These are phyloP conservation scores for Parauchenoglanis punctatus DNA, from an alignment of 2,797 vertebrate genomes.

Conservation along the genomic window DNA sequence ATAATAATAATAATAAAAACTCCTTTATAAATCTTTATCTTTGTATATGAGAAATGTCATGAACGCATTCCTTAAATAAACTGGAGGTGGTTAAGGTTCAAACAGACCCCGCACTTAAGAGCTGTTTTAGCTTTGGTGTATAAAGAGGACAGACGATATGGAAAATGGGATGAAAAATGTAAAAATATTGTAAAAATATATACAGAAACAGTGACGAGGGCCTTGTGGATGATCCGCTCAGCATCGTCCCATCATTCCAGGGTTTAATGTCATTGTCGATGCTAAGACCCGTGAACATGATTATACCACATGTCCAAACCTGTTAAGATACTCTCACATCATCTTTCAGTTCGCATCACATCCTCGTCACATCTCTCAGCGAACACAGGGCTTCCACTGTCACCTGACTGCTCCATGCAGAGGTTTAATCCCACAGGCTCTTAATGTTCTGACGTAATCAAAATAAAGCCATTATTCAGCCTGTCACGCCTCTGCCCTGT, in stretches of 20 bases:
- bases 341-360: neutral
- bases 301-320: neutral
- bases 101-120: neutral
- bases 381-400: neutral
- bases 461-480: constrained; percentile 26
- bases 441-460: constrained; percentile 16
- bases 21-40: neutral
- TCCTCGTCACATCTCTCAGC: neutral
- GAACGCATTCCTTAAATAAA: neutral
- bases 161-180: neutral
- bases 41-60: neutral
- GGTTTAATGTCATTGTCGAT: constrained; percentile 1
- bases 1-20: neutral
- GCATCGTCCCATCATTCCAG: neutral
- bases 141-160: neutral
- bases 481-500: constrained; percentile 35
- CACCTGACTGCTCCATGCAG: constrained; percentile 5
- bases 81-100: neutral
- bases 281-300: neutral
- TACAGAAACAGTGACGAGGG: neutral
- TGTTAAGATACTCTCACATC: neutral
- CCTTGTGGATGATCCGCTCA: neutral
- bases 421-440: constrained; percentile 31
- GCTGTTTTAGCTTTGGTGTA: neutral
- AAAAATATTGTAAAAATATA: neutral